Evolutionary conservation across 2,113 vertebrate species (phyloP), one percentile per base, ranked within the genome.

Genomic region (human): DNA sequence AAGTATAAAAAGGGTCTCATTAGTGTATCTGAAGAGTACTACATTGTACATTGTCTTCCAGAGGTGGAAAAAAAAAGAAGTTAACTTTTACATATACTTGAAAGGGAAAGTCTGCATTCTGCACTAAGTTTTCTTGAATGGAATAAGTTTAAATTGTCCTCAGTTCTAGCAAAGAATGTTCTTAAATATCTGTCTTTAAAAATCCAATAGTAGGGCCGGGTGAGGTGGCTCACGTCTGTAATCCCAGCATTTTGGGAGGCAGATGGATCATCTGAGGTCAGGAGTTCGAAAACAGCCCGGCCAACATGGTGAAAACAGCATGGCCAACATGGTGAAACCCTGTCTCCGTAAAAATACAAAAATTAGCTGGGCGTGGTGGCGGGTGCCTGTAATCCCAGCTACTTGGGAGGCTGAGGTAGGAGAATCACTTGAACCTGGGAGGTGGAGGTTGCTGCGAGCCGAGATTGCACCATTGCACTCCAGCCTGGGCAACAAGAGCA

Each of bases 101-200:
- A n/a, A 72, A 27, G 50, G 59, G 57, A 82, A 92, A 88, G 23
- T 76, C 73, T 97, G 43, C 25, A 75, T 85, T 96, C 40, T 95
- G 30, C n/a, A 89, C 30, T 73, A 68, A 92, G 32, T 93, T 93
- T 97, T 80, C 61, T 79, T 55, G 38, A 73, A 17, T 81, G 72
- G 66, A 84, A 88, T 93, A 40, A 17, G 22, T 48, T 88, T 88
- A 89, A 95, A 83, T 64, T 92, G 38, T 86, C 75, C 13, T 16
- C 11, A 78, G 14, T 45, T 84, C 35, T 83, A 66, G 17, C 52
- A 70, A 95, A 68, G 11, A 93, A 89, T 52, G 40, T 88, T 89
- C 25, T 79, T 80, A 87, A 66, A 61, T 78, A 82, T 40, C 4
- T 81, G 80, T 88, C 25, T 50, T 0, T 38, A 92, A 88, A 83